Evolutionary conservation across 1,140 invertebrate genomes (phyloP).

Genomic region (Zaprionus nigranus): DNA sequence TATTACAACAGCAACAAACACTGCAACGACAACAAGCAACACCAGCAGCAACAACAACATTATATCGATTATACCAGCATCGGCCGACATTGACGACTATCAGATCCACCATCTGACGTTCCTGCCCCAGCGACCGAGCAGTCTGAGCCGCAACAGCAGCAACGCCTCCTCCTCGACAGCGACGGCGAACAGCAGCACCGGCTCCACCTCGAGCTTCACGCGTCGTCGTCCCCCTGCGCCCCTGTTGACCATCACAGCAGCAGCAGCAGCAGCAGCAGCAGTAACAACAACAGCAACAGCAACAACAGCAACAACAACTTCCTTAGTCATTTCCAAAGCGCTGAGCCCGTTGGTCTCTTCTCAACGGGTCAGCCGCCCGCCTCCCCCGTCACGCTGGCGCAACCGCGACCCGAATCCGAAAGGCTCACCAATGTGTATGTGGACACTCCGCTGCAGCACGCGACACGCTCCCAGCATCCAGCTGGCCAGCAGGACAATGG

Average conservation of each 20-base stretch:
- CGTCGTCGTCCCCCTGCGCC: constrained; percentile 82
- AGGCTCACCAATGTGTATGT: constrained; percentile 93
- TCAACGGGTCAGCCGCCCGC: constrained; percentile 69
- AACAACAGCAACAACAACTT: constrained; percentile 78
- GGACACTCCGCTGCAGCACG: constrained; percentile 88
- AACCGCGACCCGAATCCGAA: constrained; percentile 91
- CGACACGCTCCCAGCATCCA: constrained; percentile 72
- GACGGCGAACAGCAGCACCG: constrained; percentile 64
- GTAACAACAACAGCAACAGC: constrained; percentile 73
- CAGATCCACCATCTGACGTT: constrained; percentile 81
- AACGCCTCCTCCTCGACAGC: constrained; percentile 73
- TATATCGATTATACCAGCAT: constrained; percentile 70
- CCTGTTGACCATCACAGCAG: constrained; percentile 39
- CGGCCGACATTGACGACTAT: constrained; percentile 74
- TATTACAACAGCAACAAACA: constrained; percentile 26
- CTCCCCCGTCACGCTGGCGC: constrained; percentile 87
- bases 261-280: constrained; percentile 29
- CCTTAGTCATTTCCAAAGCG: constrained; percentile 83
- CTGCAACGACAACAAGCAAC: constrained; percentile 59
- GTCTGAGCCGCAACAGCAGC: constrained; percentile 76
- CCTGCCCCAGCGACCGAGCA: constrained; percentile 78
- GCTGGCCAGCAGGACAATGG: constrained; percentile 77
- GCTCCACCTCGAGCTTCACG: constrained; percentile 68
- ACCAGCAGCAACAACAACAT: constrained; percentile 62
- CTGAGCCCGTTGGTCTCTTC: constrained; percentile 59